These are phyloP conservation scores for Drosophila koepferae DNA, from an alignment of 2,888 invertebrate species.

Conservation along the genomic window DNA sequence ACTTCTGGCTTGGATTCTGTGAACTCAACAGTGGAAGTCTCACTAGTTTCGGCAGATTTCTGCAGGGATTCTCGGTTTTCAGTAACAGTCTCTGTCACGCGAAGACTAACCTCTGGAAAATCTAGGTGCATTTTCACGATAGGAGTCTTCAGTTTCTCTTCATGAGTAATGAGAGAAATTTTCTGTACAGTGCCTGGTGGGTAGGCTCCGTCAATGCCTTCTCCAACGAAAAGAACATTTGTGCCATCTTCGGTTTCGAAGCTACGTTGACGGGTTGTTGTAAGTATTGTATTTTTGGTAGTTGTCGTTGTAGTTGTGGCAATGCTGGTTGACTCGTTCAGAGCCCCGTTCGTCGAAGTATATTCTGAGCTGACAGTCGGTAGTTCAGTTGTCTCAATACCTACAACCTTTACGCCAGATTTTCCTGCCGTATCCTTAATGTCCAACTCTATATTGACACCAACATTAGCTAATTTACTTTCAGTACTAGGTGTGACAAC, in stretches of 20 bases:
- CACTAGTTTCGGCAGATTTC: slow-evolving; percentile 49
- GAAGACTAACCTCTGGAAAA: slow-evolving; percentile 84
- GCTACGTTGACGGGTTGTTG: slow-evolving; percentile 78
- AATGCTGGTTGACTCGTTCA: slow-evolving; percentile 50
- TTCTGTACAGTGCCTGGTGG: slow-evolving; percentile 83
- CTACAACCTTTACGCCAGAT: slow-evolving; percentile 72
- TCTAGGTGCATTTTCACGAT: slow-evolving; percentile 89
- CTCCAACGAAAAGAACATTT: slow-evolving; percentile 82
- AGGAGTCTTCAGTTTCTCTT: slow-evolving; percentile 89
- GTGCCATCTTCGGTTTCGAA: slow-evolving; percentile 80
- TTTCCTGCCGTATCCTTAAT: slow-evolving; percentile 44
- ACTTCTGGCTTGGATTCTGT: slow-evolving; percentile 30
- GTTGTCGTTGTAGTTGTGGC: slow-evolving; percentile 73
- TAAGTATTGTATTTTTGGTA: slow-evolving; percentile 76
- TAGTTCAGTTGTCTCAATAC: slow-evolving; percentile 73
- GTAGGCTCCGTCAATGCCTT: slow-evolving; percentile 77
- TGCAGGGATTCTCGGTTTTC: slow-evolving; percentile 74
- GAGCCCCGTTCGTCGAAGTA: slow-evolving; percentile 43
- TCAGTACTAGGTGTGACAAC: slow-evolving; percentile 48
- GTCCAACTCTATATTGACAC: slow-evolving; percentile 63
- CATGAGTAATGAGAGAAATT: slow-evolving; percentile 90
- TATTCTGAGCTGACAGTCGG: slow-evolving; percentile 33
- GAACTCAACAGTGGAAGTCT: slow-evolving; percentile 44
- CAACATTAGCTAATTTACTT: slow-evolving; percentile 49
- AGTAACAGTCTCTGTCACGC: slow-evolving; percentile 82